Evolutionary conservation across 2,888 invertebrate genomes (phyloP).

Genomic region (Meandrusa payeni): DNA sequence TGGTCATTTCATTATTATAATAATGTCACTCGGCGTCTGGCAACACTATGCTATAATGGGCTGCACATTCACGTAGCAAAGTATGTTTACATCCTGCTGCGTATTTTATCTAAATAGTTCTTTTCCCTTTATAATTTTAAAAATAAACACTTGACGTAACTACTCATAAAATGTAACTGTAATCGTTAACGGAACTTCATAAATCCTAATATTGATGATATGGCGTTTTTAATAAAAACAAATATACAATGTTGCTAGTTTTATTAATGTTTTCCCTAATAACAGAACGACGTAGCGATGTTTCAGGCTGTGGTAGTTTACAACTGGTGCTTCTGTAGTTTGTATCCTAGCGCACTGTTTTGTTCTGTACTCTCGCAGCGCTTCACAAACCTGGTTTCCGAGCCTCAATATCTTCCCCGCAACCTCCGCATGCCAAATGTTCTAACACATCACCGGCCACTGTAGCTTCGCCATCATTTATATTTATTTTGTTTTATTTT

Average conservation of each 20-base stretch:
- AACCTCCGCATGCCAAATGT: slow-evolving; percentile 64
- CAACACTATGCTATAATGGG: slow-evolving; percentile 33
- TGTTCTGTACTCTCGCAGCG: slow-evolving; percentile 25
- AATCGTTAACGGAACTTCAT: slow-evolving; percentile 80
- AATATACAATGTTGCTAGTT: slow-evolving; percentile 74
- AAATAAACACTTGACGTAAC: slow-evolving; percentile 71
- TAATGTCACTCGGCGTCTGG: not conserved
- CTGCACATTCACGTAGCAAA: slow-evolving; percentile 36
- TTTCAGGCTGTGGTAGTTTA: slow-evolving; percentile 33
- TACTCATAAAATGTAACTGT: slow-evolving; percentile 77
- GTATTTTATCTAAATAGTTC: slow-evolving; percentile 52
- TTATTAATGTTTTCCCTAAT: slow-evolving; percentile 49
- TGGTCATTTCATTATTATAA: not conserved
- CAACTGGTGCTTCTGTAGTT: slow-evolving; percentile 33
- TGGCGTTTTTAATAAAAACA: slow-evolving; percentile 81
- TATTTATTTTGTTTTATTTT: slow-evolving; percentile 43
- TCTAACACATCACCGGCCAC: slow-evolving; percentile 69
- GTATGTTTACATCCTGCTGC: slow-evolving; percentile 21
- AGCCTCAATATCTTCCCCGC: slow-evolving; percentile 41
- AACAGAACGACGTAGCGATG: slow-evolving; percentile 12
- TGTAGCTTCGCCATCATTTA: slow-evolving; percentile 77
- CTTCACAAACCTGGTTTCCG: slow-evolving; percentile 29
- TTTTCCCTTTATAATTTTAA: slow-evolving; percentile 66
- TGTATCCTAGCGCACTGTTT: slow-evolving; percentile 29
- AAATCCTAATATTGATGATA: slow-evolving; percentile 81